Percentiles rank a stretch among this genome's conserved stretches.
Evolutionary conservation across 2,797 vertebrate species (phyloP).

Genomic region (Gymnopithys bicolor): DNA sequence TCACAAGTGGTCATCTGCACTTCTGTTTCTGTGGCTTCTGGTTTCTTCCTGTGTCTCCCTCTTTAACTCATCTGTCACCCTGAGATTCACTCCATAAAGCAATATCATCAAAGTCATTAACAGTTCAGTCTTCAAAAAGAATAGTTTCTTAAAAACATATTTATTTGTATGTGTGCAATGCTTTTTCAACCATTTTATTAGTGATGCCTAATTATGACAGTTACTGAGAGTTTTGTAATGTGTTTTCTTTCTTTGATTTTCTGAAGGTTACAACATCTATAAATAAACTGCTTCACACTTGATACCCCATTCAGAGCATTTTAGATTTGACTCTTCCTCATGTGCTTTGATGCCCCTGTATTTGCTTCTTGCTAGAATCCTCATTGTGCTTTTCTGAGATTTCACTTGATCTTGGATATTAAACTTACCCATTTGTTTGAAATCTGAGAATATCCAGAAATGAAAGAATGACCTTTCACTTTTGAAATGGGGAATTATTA

Average conservation of each 20-base stretch:
- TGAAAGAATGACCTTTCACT: background rate
- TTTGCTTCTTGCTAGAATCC: background rate
- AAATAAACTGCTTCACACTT: background rate
- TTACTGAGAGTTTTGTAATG: background rate
- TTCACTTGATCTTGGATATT: background rate
- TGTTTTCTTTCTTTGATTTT: background rate
- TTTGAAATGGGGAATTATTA: background rate
- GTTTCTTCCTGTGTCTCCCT: background rate
- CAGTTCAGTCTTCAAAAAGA: background rate
- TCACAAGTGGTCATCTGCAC: background rate
- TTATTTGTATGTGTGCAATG: background rate
- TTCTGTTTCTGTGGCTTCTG: background rate
- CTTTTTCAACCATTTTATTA: background rate
- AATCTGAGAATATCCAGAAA: background rate
- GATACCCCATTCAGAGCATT: background rate
- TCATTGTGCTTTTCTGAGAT: background rate
- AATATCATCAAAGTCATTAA: background rate
- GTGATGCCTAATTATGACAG: background rate
- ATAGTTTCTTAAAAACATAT: background rate
- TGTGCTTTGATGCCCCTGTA: rapidly evolving
- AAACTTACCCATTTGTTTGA: background rate
- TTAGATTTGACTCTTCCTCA: background rate
- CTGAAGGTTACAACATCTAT: background rate
- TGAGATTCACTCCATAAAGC: background rate
- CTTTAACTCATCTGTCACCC: background rate